Evolutionary conservation across 1,140 invertebrate genomes (phyloP).

Genomic region (Cheumatopsyche charites): DNA sequence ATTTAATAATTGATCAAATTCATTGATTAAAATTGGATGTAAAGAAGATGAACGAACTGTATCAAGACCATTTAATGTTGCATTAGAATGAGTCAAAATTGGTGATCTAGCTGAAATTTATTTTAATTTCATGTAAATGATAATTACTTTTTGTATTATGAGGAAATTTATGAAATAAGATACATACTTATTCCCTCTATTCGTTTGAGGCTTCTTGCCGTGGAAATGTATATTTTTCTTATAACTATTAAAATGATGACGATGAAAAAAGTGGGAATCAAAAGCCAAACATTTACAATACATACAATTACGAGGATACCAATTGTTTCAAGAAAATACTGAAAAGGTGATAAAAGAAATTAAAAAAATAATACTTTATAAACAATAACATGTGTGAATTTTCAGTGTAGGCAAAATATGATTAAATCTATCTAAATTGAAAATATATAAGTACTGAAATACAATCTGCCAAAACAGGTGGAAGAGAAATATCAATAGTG

Average conservation of each 20-base stretch:
- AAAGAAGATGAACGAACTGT: constrained; percentile 79
- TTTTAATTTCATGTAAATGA: not conserved
- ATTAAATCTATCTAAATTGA: no score
- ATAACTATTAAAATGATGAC: constrained; percentile 70
- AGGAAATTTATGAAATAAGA: constrained; percentile 37
- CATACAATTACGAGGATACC: constrained; percentile 73
- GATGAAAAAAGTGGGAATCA: constrained; percentile 73
- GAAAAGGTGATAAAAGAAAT: constrained; percentile 51
- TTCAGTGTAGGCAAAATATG: not conserved
- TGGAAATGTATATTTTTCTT: constrained; percentile 75
- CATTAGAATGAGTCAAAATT: constrained; percentile 82
- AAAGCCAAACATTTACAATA: constrained; percentile 78
- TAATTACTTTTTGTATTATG: not conserved
- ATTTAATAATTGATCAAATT: constrained; percentile 72
- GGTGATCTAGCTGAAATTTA: constrained; percentile 70
- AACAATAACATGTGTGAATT: not conserved
- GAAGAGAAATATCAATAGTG: constrained; percentile 76
- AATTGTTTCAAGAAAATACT: constrained; percentile 69
- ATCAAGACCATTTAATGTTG: constrained; percentile 77
- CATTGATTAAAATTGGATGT: constrained; percentile 65
- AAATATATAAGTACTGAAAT: constrained; percentile 61
- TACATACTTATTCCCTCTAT: constrained; percentile 53
- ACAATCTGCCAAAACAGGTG: constrained; percentile 69
- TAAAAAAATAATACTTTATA: constrained; percentile 1
- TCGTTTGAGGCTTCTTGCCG: constrained; percentile 82